These are phyloP conservation scores for Labia minor DNA, from an alignment of 2,888 invertebrate genomes.

Conservation along the genomic window DNA sequence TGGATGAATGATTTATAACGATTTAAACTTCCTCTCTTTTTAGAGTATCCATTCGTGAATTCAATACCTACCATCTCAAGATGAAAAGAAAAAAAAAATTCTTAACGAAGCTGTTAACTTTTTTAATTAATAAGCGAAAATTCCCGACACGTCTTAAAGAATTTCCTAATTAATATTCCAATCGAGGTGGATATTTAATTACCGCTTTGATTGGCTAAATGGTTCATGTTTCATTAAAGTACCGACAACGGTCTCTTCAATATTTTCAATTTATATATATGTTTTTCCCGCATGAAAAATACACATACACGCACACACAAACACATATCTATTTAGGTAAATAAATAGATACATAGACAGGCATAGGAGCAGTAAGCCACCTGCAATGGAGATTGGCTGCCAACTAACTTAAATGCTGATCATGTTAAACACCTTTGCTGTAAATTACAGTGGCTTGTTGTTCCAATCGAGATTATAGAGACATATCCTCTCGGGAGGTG, in stretches of 20 bases:
- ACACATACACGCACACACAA: no score
- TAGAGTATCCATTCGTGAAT: no score
- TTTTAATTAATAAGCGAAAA: not conserved
- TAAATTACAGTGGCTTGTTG: conserved; percentile 13
- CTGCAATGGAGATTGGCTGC: no score
- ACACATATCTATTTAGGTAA: no score
- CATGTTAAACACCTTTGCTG: not conserved
- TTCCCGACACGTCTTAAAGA: not conserved
- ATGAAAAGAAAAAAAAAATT: not conserved
- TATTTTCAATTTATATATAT: no score
- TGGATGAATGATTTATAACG: no score
- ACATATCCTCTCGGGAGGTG: not conserved
- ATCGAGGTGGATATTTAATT: not conserved
- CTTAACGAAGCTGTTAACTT: conserved; percentile 2
- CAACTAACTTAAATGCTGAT: not conserved
- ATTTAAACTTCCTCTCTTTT: no score
- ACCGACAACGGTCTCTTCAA: not conserved
- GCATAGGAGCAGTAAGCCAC: no score
- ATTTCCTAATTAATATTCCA: not conserved
- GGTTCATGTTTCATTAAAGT: not conserved
- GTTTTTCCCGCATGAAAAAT: no score
- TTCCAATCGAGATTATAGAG: conserved; percentile 1
- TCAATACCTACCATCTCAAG: no score
- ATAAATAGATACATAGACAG: no score
- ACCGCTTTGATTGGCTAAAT: conserved; percentile 3